Evolutionary conservation across 2,888 invertebrate species (phyloP), one percentile per base, ranked within the genome.

Genomic region (Hirtodrosophila duncani): DNA sequence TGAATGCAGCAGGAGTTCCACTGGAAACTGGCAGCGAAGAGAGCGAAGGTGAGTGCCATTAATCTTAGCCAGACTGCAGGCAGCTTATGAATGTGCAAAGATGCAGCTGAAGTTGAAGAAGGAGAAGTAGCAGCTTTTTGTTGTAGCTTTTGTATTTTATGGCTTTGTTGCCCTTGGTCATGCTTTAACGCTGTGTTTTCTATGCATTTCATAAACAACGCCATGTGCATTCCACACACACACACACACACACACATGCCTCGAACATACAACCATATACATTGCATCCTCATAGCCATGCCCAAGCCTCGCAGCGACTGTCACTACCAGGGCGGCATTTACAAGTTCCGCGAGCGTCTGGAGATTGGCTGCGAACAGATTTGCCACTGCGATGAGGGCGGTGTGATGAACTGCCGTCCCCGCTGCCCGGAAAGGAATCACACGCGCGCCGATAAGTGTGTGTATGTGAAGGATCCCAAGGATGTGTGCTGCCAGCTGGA

Each of bases 401-500:
- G 94, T 17, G 87, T 91, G 53, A 89, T 94, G 58, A 90, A 91
- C n/a, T 94, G 94, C 74, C 90, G 90, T 51, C 91, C 93, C 3
- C 90, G 93, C 67, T 93, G 93, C 75, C 89, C 89, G 3, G 88
- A 89, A 3, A 85, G 90, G 1, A 87, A 87, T 56, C 87, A 88
- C 34, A 90, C 89, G 49, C 88, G 89, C 1, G 87, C 88, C 17
- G 94, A 94, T 49, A 91, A 93, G 79, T 96, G 96, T 83, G 92
- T 95, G 29, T 92, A 92, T 71, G 91, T 96, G 0, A 91, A 92
- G 62, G 95, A 96, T 84, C 93, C 94, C 0, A 91, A 91, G 39
- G 96, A 97, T 83, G 88, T 91, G 1, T 96, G 96, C 82, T 96
- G 96, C 77, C 94, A 92, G 67, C 90, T 94, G 58, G 92, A 95